phyloP scores from a whole-genome alignment of 2,113 vertebrate species.

The Austrofundulus limnaeus region DNA sequence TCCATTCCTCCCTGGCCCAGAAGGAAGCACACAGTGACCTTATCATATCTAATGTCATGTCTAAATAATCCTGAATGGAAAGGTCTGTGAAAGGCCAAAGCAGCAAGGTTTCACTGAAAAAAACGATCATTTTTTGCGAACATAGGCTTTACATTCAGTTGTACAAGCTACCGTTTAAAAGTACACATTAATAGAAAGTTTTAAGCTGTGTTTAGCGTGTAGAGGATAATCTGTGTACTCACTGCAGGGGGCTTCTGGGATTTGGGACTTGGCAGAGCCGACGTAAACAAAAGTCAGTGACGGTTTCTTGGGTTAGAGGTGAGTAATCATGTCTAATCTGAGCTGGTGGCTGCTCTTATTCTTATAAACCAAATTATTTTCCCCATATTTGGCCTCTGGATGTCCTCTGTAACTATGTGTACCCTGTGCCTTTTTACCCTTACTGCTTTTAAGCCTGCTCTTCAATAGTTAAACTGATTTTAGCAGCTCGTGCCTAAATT shows the following conservation, averaged over 20 bases:
- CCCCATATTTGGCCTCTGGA: conserved; percentile 27
- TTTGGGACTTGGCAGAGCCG: conserved; percentile 49
- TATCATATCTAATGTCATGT: conserved; percentile 5
- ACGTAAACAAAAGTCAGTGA: conserved; percentile 45
- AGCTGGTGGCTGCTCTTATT: conserved; percentile 24
- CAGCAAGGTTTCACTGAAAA: not conserved
- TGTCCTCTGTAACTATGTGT: not conserved
- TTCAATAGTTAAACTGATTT: too few relatives aligned
- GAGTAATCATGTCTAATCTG: conserved; percentile 50
- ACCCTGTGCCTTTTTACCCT: too few relatives aligned
- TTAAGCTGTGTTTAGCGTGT: conserved; percentile 23
- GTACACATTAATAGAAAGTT: not conserved
- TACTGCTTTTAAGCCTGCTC: not conserved
- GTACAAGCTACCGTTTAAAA: too few relatives aligned
- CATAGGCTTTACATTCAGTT: too few relatives aligned
- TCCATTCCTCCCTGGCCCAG: conserved; percentile 89
- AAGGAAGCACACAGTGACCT: conserved; percentile 20
- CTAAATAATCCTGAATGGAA: not conserved
- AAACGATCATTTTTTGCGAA: too few relatives aligned
- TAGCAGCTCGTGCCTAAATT: too few relatives aligned
- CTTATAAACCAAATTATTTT: conserved; percentile 22
- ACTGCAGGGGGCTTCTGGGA: conserved; percentile 39
- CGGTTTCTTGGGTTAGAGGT: conserved; percentile 40
- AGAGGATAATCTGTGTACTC: conserved; percentile 38
- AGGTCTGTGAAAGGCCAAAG: not conserved